A percentile compares a stretch with the other conserved stretches of the same genome.
Evolutionary conservation across 2,113 vertebrate species (phyloP).

Genomic region (Dromas ardeola): DNA sequence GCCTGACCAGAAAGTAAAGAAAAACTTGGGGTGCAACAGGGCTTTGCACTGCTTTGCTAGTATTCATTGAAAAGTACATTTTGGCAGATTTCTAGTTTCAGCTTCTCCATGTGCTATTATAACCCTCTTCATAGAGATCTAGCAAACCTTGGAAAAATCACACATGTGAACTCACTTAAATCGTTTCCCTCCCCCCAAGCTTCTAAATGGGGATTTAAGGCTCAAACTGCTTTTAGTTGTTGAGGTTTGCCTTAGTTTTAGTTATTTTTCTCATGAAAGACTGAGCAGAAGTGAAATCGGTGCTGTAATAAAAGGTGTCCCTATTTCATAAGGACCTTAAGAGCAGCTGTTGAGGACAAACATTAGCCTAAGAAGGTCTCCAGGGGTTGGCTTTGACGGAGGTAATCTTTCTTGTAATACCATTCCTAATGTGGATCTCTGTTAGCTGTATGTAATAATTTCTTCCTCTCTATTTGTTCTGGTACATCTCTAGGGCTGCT

Average conservation of each 20-base stretch:
- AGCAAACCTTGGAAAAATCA: background rate
- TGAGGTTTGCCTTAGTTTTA: background rate
- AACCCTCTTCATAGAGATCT: background rate
- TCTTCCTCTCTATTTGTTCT: conserved; percentile 42
- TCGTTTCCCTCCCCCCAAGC: background rate
- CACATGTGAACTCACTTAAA: background rate
- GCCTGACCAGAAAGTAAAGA: background rate
- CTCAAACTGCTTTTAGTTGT: background rate
- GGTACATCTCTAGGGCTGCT: conserved; percentile 6
- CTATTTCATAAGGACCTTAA: background rate
- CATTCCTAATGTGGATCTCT: conserved; percentile 34
- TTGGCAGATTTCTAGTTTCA: background rate
- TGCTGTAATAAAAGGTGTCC: background rate
- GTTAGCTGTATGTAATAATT: conserved; percentile 41
- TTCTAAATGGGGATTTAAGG: background rate
- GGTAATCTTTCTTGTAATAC: conserved; percentile 54
- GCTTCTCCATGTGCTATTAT: background rate
- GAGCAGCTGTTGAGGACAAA: conserved; percentile 41
- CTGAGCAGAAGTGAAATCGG: background rate
- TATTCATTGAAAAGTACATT: background rate
- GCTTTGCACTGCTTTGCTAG: background rate
- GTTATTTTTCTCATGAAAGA: background rate
- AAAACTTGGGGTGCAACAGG: background rate
- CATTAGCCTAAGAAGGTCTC: conserved; percentile 33
- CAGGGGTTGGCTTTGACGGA: background rate